These are phyloP conservation scores for Cryptophagus acutangulus DNA, from an alignment of 2,888 invertebrate genomes.

Conservation along the genomic window DNA sequence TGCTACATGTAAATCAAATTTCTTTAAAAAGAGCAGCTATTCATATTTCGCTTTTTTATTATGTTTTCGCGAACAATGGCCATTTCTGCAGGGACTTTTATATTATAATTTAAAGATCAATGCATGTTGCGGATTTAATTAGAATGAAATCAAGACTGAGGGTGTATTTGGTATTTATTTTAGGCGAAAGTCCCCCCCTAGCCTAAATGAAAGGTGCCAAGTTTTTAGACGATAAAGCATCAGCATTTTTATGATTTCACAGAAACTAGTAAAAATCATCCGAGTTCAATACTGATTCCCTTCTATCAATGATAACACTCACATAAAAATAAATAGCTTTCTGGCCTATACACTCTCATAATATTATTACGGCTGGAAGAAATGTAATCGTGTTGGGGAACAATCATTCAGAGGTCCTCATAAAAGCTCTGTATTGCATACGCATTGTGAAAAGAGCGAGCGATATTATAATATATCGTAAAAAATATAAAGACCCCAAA, in stretches of 20 bases:
- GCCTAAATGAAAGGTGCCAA: no score
- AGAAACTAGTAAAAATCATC: constrained; percentile 34
- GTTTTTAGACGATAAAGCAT: no score
- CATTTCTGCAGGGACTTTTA: constrained; percentile 18
- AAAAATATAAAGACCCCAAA: constrained; percentile 43
- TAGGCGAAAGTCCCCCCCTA: no score
- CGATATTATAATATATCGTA: constrained; percentile 47
- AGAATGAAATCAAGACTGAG: no score
- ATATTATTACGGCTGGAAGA: constrained; percentile 36
- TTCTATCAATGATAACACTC: constrained; percentile 48
- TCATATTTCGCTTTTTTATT: constrained; percentile 21
- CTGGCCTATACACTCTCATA: constrained; percentile 26
- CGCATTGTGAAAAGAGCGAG: constrained; percentile 44
- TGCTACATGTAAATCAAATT: constrained; percentile 27
- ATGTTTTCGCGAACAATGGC: constrained; percentile 20
- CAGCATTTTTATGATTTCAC: background rate
- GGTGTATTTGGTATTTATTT: no score
- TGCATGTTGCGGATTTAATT: no score
- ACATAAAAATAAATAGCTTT: constrained; percentile 51
- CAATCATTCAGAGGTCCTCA: constrained; percentile 40
- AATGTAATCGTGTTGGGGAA: constrained; percentile 38
- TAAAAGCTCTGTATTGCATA: constrained; percentile 49
- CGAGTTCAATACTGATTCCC: constrained; percentile 38
- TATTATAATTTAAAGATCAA: no score
- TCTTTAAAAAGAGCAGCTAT: constrained; percentile 23